Base-by-base conservation (phyloP, 2,888 invertebrate species). In the Drosophila emarginata region DNA sequence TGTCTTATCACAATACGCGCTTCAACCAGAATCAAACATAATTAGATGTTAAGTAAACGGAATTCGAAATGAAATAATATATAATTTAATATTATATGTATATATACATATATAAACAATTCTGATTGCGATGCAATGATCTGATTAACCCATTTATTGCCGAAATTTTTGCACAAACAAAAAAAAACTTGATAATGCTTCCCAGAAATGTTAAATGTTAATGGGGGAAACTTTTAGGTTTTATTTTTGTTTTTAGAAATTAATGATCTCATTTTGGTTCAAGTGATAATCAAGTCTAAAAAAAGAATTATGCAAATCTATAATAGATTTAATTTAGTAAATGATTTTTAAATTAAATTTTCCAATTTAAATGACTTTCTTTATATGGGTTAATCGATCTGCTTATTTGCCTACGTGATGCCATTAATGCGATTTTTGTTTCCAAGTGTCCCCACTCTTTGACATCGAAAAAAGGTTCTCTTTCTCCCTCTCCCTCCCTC, bases 1-100 rank as follows among this genome's bases (percentile, higher is more conserved):
- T 32, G 32, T 32, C 32, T 85, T 85, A 85, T 85, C 86, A 70
- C 64, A n/a, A n/a, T 7, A 6, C 32, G 14, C 32, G 28, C 53
- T 32, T 32, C 53, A 52, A n/a, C 45, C 23, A 21, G 51, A 28
- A 23, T 54, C 53, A 40, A 72, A 54, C 61, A 56, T 65, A 65
- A 15, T 45, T 62, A 12, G n/a, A 12, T 45, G 15, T 12, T 32
- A 26, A 9, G 11, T 60, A 57, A 54, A 52, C 56, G 67, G 39
- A 57, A 69, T 52, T 32, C 32, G 32, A 11, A 32, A 32, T 32
- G 32, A 32, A 32, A 32, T 32, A 32, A 40, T 23, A 14, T 6
- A 2, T 32, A 23, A 6, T 28, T 28, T 4, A 32, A 9, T 58
- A n/a, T n/a, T n/a, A n/a, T n/a, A n/a, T n/a, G n/a, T n/a, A 9